Conservation (phyloP, 2,797 vertebrate genomes). For the Chaunax sp. region DNA sequence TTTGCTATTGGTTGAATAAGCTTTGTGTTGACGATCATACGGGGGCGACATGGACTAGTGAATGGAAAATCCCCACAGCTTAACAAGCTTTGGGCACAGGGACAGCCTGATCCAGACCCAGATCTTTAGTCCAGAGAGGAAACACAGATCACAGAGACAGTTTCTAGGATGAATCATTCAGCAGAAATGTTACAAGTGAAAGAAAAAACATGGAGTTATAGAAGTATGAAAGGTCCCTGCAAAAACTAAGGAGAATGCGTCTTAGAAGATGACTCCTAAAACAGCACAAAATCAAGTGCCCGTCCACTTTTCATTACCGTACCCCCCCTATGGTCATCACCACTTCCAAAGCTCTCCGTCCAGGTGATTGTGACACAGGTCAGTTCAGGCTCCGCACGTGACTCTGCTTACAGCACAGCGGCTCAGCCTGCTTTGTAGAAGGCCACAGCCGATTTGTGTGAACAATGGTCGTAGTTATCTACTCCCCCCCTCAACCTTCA, state of each 20-base stretch:
- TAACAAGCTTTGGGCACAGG: conserved; percentile 43
- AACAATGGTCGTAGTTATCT: conserved; percentile 77
- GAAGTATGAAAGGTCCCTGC: not conserved
- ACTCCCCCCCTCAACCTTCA: not conserved
- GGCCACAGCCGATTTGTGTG: conserved; percentile 74
- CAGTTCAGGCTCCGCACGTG: conserved; percentile 66
- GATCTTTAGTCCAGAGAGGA: conserved; percentile 35
- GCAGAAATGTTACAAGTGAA: conserved; percentile 12
- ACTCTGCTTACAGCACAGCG: conserved; percentile 61
- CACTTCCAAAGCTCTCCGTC: conserved; percentile 9
- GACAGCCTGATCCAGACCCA: conserved; percentile 49
- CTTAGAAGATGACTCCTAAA: conserved; percentile 24
- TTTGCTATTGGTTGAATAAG: conserved; percentile 52
- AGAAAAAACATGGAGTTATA: not conserved
- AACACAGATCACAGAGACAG: conserved; percentile 26
- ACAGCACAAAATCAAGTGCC: conserved; percentile 4
- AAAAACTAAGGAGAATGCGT: not conserved
- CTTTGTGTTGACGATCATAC: conserved; percentile 48
- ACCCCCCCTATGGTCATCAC: conserved; percentile 6
- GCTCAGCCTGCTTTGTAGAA: conserved; percentile 67
- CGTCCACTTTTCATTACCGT: conserved; percentile 2
- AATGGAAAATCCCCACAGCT: conserved; percentile 67
- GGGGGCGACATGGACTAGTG: conserved; percentile 32
- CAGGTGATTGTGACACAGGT: conserved; percentile 45
- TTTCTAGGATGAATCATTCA: conserved; percentile 40